Evolutionary conservation across 2,797 vertebrate genomes (phyloP).

Genomic region (Gambelia wislizenii): DNA sequence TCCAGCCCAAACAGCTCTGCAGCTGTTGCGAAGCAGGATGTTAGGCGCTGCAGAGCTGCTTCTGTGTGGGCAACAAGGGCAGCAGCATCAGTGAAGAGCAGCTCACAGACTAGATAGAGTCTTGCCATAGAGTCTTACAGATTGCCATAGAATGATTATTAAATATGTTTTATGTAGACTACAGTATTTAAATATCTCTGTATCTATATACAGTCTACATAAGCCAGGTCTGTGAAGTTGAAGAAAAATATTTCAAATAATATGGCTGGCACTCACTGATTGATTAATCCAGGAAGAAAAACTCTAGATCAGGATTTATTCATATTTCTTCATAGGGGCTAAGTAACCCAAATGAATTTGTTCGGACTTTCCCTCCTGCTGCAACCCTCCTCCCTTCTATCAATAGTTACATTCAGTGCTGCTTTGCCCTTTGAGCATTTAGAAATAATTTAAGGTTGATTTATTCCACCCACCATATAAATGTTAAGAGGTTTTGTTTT

Average conservation of each 20-base stretch:
- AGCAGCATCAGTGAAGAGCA: too few species aligned
- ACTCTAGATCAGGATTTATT: constrained; percentile 66
- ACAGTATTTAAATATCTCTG: too few species aligned
- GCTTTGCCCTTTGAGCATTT: constrained; percentile 47
- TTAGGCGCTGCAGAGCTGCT: too few species aligned
- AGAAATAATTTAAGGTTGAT: constrained; percentile 57
- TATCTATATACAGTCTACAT: constrained; percentile 39
- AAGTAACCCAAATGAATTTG: constrained; percentile 65
- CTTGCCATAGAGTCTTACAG: too few species aligned
- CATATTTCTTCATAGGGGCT: constrained; percentile 50
- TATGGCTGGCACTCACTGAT: constrained; percentile 69
- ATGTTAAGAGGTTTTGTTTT: constrained; percentile 54
- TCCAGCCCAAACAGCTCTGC: too few species aligned
- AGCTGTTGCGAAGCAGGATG: too few species aligned
- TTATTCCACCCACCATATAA: constrained; percentile 50
- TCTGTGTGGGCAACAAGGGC: too few species aligned
- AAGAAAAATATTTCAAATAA: constrained; percentile 76
- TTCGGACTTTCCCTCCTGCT: constrained; percentile 45
- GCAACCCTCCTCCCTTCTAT: constrained; percentile 16
- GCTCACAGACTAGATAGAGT: too few species aligned
- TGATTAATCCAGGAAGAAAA: constrained; percentile 74
- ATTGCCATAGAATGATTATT: too few species aligned
- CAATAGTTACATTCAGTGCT: constrained; percentile 56
- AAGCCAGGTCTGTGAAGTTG: constrained; percentile 76
- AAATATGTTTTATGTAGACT: too few species aligned